Percentiles rank a stretch among this genome's conserved stretches.
Evolutionary conservation across 2,797 vertebrate species (phyloP).

Genomic region (Peromyscus nudipes): DNA sequence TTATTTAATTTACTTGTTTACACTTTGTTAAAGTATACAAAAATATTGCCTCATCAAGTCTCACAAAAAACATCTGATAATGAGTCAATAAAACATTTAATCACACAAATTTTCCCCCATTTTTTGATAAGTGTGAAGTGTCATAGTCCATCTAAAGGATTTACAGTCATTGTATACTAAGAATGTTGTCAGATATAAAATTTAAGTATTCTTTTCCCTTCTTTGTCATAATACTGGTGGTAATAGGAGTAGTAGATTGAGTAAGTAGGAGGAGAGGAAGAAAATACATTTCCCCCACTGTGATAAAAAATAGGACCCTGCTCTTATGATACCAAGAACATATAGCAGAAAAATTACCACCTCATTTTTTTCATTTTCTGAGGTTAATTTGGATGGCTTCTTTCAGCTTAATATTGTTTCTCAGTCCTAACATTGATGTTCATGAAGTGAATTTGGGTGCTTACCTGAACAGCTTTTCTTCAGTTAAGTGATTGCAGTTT

Average conservation of each 20-base stretch:
- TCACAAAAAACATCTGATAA: not conserved
- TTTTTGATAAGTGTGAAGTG: not conserved
- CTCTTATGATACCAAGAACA: not conserved
- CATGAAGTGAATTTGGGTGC: not conserved
- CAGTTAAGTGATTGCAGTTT: not conserved
- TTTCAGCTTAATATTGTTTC: not conserved
- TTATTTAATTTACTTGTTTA: not conserved
- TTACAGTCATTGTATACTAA: not conserved
- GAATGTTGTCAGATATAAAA: not conserved
- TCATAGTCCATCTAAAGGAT: not conserved
- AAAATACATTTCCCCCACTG: not conserved
- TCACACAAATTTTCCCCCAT: not conserved
- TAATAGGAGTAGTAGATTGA: not conserved
- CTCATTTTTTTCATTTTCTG: not conserved
- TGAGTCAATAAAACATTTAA: not conserved
- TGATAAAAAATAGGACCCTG: not conserved
- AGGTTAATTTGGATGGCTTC: not conserved
- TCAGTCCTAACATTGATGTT: not conserved
- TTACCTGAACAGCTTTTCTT: not conserved
- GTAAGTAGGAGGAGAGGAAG: not conserved
- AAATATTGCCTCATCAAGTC: not conserved
- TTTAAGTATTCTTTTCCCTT: not conserved
- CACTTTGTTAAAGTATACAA: not conserved
- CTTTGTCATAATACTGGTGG: not conserved
- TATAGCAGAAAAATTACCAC: not conserved